phyloP scores from a whole-genome alignment of 2,113 vertebrate species.

The Chascanopsetta lugubris region DNA sequence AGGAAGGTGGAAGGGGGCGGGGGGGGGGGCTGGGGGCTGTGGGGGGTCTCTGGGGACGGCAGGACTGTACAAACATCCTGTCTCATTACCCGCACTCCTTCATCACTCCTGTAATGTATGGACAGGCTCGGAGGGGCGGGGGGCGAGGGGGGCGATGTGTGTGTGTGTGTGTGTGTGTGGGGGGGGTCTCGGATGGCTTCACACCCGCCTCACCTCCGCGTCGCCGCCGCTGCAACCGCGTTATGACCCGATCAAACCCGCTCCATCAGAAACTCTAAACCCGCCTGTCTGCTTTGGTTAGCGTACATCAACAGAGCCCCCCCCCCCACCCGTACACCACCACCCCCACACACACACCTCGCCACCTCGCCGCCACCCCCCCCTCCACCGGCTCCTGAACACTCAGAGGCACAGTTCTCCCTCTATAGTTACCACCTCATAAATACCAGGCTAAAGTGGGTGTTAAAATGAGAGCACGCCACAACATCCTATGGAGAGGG shows the following conservation, averaged over 20 bases:
- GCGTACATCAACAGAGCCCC: conserved; percentile 43
- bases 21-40: too few species aligned
- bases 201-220: conserved; percentile 27
- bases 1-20: neutral
- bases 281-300: conserved; percentile 56
- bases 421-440: conserved; percentile 68
- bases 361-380: too few species aligned
- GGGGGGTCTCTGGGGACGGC: conserved; percentile 23
- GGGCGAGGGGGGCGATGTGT: too few species aligned
- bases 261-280: conserved; percentile 50
- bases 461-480: conserved; percentile 65
- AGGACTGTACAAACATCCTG: conserved; percentile 70
- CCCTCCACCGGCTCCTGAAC: conserved; percentile 15
- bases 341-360: too few species aligned
- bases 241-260: conserved; percentile 52
- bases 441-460: conserved; percentile 69
- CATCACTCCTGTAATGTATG: conserved; percentile 54
- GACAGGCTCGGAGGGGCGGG: conserved; percentile 15
- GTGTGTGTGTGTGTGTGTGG: too few species aligned
- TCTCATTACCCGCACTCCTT: conserved; percentile 67
- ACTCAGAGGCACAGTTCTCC: conserved; percentile 36
- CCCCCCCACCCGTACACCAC: neutral
- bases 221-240: conserved; percentile 2
- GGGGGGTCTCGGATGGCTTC: conserved; percentile 24
- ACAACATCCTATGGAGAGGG: conserved; percentile 48